Base-by-base conservation (phyloP, 2,797 vertebrate species). In the Pseudochaenichthys georgianus region DNA sequence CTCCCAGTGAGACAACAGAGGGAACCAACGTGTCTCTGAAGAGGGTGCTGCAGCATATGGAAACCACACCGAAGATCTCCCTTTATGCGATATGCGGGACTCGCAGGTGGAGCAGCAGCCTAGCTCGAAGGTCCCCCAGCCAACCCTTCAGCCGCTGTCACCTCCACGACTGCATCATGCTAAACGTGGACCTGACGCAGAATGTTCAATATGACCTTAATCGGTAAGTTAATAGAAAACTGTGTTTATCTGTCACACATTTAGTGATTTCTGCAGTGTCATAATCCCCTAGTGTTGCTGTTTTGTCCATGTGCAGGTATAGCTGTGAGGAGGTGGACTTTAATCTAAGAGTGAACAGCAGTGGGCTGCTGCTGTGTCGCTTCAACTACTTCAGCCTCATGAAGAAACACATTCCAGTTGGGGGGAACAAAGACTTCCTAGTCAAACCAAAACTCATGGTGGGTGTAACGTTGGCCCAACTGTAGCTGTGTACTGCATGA, bases 121-220 rank as follows among this genome's bases (percentile, higher is more conserved):
- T 97, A 91, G 93, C 90, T 1, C 75, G 78, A 60, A 93, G 63
- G 75, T 82, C 88, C 62, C 76, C 90, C 16, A 87, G 91, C 53
- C 52, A 69, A 13, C 92, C 95, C 0, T 99, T 99, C 94, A 97
- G 96, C 34, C 96, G 97, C 38, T 97, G 97, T 77, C 98, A 99
- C 0, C 95, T 99, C 68, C 97, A 95, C 21, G 96, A 99, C 86
- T 97, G 99, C 51, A 93, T 99, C 75, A 92, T 99, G 90, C 97
- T 99, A 60, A 99, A 99, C 52, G 95, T 97, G 78, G 98, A 99
- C 90, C 92, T 99, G 89, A 99, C 98, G 1, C 98, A 99, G 92
- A 99, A 99, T 5, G 97, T 99, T 68, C 98, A 99, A 88, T 99
- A 99, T 31, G 98, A 99, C 89, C 96, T 98, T 3, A 99, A 98